Conservation (phyloP, 1,140 invertebrate species). For the Antheraea pernyi region DNA sequence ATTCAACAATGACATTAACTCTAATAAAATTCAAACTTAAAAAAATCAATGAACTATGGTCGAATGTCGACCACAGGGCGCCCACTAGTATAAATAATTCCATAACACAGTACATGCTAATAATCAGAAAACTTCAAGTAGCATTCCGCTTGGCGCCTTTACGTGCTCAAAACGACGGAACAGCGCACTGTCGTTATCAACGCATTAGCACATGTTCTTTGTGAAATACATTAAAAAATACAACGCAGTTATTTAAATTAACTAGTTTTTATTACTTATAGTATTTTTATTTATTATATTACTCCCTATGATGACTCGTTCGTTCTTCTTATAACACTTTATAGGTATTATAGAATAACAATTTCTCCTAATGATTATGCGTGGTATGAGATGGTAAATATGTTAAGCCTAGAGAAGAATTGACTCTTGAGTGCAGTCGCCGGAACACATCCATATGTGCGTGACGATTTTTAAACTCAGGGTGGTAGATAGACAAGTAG, state of each 20-base stretch:
- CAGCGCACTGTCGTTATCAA: not conserved
- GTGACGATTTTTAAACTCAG: no score
- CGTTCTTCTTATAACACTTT: not conserved
- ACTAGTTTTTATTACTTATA: not conserved
- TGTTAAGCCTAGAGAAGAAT: no score
- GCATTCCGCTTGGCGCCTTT: not conserved
- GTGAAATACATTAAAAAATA: not conserved
- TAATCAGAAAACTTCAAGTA: not conserved
- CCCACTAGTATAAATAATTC: not conserved
- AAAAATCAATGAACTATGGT: no score
- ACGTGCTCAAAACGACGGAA: not conserved
- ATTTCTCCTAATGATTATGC: no score
- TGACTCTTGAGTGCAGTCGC: no score
- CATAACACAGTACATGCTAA: not conserved
- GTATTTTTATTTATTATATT: not conserved
- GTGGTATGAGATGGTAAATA: no score
- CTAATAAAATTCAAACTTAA: no score
- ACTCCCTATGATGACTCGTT: not conserved
- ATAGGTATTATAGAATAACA: no score
- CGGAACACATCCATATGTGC: no score
- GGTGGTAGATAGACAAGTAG: no score
- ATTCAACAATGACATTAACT: no score
- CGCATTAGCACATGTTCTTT: slow-evolving; percentile 1
- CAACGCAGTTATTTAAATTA: not conserved
- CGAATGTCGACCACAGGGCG: no score